A percentile compares a stretch with the other conserved stretches of the same genome.
Evolutionary conservation across 2,797 vertebrate genomes (phyloP).

Genomic region (Podarcis siculus): DNA sequence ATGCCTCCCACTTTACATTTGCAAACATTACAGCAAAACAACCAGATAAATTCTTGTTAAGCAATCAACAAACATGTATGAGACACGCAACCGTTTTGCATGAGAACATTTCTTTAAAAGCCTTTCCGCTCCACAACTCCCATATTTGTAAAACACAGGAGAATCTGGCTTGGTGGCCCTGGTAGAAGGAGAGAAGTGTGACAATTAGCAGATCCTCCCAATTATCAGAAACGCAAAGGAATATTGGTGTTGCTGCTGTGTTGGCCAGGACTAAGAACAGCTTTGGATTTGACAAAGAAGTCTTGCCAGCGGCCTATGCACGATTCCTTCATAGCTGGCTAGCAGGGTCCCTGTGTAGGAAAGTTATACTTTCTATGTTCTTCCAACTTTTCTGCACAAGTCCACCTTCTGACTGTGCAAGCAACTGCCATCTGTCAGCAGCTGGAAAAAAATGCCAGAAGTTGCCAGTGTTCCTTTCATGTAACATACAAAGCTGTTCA

Average conservation of each 20-base stretch:
- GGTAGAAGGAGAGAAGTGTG: conserved; percentile 46
- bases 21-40: conserved; percentile 51
- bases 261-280: neutral
- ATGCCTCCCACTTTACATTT: conserved; percentile 53
- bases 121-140: neutral
- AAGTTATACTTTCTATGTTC: no score
- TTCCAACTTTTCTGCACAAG: neutral
- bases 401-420: no score
- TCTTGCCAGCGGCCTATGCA: neutral
- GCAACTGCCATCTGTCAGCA: no score
- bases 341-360: neutral
- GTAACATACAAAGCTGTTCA: no score
- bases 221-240: conserved; percentile 48
- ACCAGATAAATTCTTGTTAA: conserved; percentile 50
- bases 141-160: conserved; percentile 59
- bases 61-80: conserved; percentile 70
- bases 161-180: conserved; percentile 43
- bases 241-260: conserved; percentile 38
- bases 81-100: conserved; percentile 65
- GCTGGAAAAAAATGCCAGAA: no score
- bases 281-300: neutral
- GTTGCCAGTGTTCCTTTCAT: no score
- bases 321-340: neutral
- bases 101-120: conserved; percentile 27
- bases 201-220: conserved; percentile 63